Evolutionary conservation across 2,888 invertebrate genomes (phyloP), one percentile per base, ranked within the genome.

Genomic region (Halictus quadricinctus): DNA sequence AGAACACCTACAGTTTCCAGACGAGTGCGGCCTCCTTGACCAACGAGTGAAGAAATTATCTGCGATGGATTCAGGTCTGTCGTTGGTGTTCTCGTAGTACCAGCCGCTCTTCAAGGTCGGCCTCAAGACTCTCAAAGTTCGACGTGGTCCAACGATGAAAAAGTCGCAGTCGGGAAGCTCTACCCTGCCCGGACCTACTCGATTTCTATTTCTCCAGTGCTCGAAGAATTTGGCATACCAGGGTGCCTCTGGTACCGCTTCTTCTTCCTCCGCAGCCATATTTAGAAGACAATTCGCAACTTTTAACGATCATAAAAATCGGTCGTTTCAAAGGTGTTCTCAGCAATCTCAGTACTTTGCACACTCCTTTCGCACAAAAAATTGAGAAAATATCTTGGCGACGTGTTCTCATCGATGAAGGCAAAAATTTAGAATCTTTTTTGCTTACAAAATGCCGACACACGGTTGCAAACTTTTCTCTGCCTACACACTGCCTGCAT

Each of bases 1-100:
- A 7, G 94, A 94, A 75, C 94, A 94, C 7, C 94, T 90, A 75
- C 94, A 94, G 76, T 94, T 94, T 0, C 92, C 93, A 7, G 94
- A 93, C 0, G 94, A 92, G 85, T 94, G 94, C 0, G 94, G 94
- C 29, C 93, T 87, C 58, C 88, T 90, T 21, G 93, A 92, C 94
- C 94, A 94, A 0, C 93, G 91, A 0, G 93, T 88, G 73, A 93
- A 93, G 83, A 94, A 94, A 80, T 94, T 94, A 69, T 94, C 94
- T 80, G 93, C 92, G 21, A 94, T 88, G 8, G 94, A 93, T 77
- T 94, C 94, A 1, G 93, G 93, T 41, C 93, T 86, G 8, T 93
- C 92, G 72, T 84, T 89, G 18, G 87, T 85, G 36, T 87, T 91
- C 48, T 93, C 93, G 83, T 93, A 93, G 72, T 90, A 93, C 82